A percentile compares a stretch with the other conserved stretches of the same genome.
phyloP scores from a whole-genome alignment of 23 tunicate genomes.

The Diplosoma virens region DNA sequence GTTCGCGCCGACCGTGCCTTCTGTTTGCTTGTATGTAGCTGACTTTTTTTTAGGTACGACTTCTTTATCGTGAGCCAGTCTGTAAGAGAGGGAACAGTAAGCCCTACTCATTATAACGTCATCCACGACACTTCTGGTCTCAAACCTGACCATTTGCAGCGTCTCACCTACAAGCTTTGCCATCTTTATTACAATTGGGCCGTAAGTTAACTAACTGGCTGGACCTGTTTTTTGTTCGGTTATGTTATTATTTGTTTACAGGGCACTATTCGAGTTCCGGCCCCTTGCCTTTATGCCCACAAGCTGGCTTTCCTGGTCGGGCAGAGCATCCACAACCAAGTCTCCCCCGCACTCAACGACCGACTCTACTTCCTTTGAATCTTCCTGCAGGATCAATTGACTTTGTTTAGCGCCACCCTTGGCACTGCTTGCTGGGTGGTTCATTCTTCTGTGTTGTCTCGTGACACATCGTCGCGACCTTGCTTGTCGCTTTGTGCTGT shows the following conservation, averaged over 20 bases:
- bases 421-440: no score
- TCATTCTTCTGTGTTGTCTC: no score
- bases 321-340: conserved; percentile 79
- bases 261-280: conserved; percentile 96
- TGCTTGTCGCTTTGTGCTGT: no score
- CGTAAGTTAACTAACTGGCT: conserved; percentile 23
- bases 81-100: conserved; percentile 89
- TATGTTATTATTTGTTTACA: conserved; percentile 4
- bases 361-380: conserved; percentile 74
- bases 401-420: no score
- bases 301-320: conserved; percentile 94
- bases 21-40: background rate
- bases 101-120: conserved; percentile 95
- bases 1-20: background rate
- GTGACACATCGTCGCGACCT: no score
- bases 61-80: conserved; percentile 94
- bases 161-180: conserved; percentile 88
- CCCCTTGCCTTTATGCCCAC: conserved; percentile 96
- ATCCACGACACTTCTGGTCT: conserved; percentile 69
- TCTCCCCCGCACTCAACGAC: conserved; percentile 53
- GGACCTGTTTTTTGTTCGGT: background rate
- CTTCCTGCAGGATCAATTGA: no score
- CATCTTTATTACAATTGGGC: conserved; percentile 96
- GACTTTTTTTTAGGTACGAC: conserved; percentile 63
- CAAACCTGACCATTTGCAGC: conserved; percentile 81